These are phyloP conservation scores for Eira barbara DNA, from an alignment of 2,113 vertebrate species.

Conservation along the genomic window DNA sequence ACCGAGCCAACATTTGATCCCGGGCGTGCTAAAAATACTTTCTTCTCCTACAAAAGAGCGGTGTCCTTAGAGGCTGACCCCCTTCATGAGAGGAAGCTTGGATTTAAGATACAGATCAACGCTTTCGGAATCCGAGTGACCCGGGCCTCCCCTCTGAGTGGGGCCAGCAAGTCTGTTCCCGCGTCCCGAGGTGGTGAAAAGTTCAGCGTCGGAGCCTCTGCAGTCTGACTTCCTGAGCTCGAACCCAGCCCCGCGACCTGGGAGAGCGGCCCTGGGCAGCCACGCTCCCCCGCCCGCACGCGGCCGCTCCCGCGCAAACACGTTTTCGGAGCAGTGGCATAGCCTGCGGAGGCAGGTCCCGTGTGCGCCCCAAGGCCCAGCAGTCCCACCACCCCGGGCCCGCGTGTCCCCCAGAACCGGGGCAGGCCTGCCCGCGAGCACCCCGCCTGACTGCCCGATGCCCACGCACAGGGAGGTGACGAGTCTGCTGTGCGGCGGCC, in stretches of 20 bases:
- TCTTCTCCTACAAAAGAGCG: neutral
- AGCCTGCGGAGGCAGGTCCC: fast-evolving
- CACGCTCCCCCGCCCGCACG: fast-evolving
- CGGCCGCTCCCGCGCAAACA: fast-evolving
- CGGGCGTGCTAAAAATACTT: neutral
- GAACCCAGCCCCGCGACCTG: neutral
- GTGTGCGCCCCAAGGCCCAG: neutral
- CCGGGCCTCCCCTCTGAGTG: neutral
- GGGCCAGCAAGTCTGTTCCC: neutral
- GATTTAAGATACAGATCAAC: constrained; percentile 22
- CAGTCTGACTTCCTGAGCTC: neutral
- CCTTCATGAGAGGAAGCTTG: neutral
- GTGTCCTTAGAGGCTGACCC: neutral
- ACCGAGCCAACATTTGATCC: neutral
- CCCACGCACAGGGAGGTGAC: fast-evolving
- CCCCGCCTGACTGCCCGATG: fast-evolving
- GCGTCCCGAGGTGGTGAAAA: neutral
- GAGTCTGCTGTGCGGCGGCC: fast-evolving
- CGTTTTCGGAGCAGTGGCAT: fast-evolving
- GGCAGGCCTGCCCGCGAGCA: neutral
- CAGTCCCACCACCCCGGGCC: fast-evolving
- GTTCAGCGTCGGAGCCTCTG: neutral
- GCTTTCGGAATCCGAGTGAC: constrained; percentile 7
- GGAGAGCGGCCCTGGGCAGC: fast-evolving
- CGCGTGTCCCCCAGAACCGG: fast-evolving